Conservation (phyloP, 2,113 vertebrate species). For the Lamprotornis superbus region DNA sequence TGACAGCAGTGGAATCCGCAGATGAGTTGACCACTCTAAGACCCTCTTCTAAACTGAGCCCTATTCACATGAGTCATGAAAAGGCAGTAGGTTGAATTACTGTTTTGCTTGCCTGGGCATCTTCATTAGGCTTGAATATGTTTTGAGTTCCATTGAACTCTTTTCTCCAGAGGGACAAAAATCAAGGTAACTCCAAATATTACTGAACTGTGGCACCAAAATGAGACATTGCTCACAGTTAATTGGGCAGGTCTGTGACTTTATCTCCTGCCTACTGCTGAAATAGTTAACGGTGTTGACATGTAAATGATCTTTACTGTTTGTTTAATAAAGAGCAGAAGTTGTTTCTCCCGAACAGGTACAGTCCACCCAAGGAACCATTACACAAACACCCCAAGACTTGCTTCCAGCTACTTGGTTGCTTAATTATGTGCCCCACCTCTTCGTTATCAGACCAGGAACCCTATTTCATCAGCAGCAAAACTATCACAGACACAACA, state of each 20-base stretch:
- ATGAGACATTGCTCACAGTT: constrained; percentile 5
- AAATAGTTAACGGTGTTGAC: constrained; percentile 47
- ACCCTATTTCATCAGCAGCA: constrained; percentile 19
- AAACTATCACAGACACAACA: neutral
- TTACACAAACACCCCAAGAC: constrained; percentile 4
- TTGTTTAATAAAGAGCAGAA: constrained; percentile 22
- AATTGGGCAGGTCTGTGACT: neutral
- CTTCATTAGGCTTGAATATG: neutral
- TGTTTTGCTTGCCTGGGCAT: neutral
- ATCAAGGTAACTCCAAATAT: neutral
- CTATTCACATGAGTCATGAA: neutral
- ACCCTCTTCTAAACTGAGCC: neutral
- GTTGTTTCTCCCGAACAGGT: neutral
- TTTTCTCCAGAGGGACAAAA: neutral
- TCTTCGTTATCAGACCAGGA: constrained; percentile 31
- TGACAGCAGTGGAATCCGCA: neutral
- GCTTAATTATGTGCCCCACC: constrained; percentile 7
- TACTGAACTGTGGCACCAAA: neutral
- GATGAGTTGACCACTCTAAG: neutral
- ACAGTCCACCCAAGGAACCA: constrained; percentile 33
- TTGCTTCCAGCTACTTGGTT: constrained; percentile 20
- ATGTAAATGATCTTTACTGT: constrained; percentile 24
- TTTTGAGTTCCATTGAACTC: neutral
- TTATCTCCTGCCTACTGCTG: neutral
- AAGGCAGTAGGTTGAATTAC: neutral